These are phyloP conservation scores for Eira barbara DNA, from an alignment of 2,113 vertebrate genomes.

Conservation along the genomic window DNA sequence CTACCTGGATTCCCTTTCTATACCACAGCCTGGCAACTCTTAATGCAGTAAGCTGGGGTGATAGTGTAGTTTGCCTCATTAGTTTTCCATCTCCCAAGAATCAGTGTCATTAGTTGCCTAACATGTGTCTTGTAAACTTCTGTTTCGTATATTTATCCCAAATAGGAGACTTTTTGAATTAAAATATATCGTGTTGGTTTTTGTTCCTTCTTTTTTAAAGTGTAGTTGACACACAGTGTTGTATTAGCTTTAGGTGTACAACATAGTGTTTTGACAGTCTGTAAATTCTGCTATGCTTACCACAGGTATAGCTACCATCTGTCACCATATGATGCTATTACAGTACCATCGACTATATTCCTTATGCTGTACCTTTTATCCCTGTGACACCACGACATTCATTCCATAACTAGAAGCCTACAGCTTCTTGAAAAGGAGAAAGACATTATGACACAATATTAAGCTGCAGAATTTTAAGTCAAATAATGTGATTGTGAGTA, in stretches of 20 bases:
- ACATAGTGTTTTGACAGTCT: neutral
- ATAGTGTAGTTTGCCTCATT: neutral
- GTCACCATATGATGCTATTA: neutral
- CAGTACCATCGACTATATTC: neutral
- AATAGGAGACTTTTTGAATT: neutral
- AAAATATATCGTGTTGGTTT: neutral
- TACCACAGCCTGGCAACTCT: neutral
- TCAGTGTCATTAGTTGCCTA: neutral
- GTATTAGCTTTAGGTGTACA: neutral
- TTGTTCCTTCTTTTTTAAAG: neutral
- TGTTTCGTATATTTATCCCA: neutral
- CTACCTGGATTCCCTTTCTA: neutral
- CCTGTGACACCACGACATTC: neutral
- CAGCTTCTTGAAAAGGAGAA: neutral
- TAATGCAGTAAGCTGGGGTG: neutral
- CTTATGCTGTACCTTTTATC: neutral
- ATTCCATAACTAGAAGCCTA: neutral
- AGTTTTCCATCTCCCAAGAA: neutral
- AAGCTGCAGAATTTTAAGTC: neutral
- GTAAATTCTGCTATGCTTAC: neutral
- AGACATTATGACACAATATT: neutral
- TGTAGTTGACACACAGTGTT: neutral
- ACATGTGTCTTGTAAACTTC: neutral
- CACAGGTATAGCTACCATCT: neutral
- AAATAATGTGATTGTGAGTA: neutral